Evolutionary conservation across 2,113 vertebrate species (phyloP).

Genomic region (Cathartes aura): DNA sequence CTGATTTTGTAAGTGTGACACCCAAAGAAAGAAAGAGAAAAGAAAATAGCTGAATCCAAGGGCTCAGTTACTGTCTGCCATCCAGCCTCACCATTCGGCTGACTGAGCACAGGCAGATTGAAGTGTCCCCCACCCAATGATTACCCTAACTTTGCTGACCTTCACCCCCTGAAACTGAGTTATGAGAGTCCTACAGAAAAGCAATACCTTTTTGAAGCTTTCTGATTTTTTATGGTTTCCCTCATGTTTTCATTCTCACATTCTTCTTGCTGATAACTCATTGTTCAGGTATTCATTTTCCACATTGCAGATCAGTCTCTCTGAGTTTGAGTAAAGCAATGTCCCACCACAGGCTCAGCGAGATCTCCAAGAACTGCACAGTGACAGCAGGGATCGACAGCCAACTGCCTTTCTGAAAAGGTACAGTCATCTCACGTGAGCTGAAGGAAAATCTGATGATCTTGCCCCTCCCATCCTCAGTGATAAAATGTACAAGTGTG

Average conservation of each 20-base stretch:
- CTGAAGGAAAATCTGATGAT: background rate
- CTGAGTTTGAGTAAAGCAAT: background rate
- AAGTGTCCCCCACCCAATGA: background rate
- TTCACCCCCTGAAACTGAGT: background rate
- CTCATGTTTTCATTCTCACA: background rate
- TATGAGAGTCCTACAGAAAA: background rate
- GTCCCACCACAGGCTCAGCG: too few species aligned
- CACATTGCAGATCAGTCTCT: fast-evolving
- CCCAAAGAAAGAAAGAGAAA: background rate
- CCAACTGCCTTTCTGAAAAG: background rate
- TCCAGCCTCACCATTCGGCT: background rate
- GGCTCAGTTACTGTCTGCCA: background rate
- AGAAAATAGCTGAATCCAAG: background rate
- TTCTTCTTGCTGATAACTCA: background rate
- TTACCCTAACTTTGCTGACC: background rate
- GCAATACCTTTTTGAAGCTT: background rate
- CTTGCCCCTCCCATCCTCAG: background rate
- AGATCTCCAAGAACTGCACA: background rate
- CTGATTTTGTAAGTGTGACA: background rate
- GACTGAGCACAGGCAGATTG: background rate
- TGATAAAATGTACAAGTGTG: background rate
- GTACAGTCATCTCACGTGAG: background rate
- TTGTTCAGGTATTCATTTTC: background rate
- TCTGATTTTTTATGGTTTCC: background rate
- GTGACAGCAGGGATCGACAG: background rate